Conservation (phyloP, 2,113 vertebrate species). For the Aptenodytes forsteri region DNA sequence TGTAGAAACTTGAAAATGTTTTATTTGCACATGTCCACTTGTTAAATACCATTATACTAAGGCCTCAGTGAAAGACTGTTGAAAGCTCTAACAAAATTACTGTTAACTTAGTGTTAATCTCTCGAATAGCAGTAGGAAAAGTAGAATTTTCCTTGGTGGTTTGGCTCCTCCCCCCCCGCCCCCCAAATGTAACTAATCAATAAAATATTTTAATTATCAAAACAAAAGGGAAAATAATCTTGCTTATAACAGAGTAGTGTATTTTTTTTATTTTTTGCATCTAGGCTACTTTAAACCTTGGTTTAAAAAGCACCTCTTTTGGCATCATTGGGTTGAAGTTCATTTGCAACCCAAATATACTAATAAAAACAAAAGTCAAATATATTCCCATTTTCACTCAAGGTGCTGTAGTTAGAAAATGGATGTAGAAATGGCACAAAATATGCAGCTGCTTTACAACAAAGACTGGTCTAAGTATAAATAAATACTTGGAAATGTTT, state of each 20-base stretch:
- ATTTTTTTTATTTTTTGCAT: background rate
- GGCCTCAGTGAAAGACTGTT: background rate
- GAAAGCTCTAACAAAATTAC: background rate
- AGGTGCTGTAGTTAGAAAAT: background rate
- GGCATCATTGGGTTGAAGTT: background rate
- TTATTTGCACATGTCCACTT: background rate
- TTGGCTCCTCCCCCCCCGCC: fast-evolving
- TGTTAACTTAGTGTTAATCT: background rate
- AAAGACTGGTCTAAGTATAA: background rate
- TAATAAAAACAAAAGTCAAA: background rate
- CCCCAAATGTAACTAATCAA: background rate
- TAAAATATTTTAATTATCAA: background rate
- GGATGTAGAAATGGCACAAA: background rate
- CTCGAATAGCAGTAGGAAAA: background rate
- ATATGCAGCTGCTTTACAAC: background rate
- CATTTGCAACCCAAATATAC: background rate
- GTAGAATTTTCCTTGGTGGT: background rate
- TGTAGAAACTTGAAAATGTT: background rate
- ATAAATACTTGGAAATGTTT: conserved; percentile 27
- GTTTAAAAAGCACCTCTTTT: background rate
- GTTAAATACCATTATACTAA: background rate
- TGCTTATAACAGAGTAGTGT: background rate
- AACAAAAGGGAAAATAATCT: background rate
- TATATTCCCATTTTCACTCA: background rate
- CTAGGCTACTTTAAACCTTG: background rate